Evolutionary conservation across 2,797 vertebrate species (phyloP).

Genomic region (Sebastolobus alascanus): DNA sequence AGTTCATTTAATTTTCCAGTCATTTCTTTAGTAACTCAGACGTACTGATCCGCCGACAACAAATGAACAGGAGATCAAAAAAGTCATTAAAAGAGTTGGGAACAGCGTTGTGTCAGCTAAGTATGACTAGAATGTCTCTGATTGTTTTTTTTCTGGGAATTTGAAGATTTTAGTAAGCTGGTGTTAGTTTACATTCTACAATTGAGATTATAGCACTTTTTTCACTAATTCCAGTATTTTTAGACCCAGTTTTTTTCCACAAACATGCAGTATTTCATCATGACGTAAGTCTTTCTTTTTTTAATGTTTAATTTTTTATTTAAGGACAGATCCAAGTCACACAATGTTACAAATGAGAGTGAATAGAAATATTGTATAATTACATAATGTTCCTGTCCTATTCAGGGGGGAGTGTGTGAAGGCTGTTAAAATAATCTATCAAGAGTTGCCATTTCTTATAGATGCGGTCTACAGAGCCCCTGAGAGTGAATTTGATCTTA

Average conservation of each 20-base stretch:
- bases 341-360: no score
- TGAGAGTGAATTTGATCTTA: no score
- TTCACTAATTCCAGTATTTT: not conserved
- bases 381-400: no score
- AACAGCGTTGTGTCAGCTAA: not conserved
- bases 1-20: not conserved
- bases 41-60: slow-evolving; percentile 18
- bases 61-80: slow-evolving; percentile 14
- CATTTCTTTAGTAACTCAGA: not conserved
- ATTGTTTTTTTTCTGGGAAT: not conserved
- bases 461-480: no score
- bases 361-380: no score
- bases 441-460: no score
- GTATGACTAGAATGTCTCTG: no score
- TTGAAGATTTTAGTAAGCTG: not conserved
- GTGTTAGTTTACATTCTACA: not conserved
- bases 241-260: not conserved
- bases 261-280: not conserved
- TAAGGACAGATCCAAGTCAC: no score
- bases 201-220: not conserved
- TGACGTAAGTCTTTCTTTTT: not conserved
- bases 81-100: not conserved
- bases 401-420: no score
- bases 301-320: no score
- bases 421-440: no score